Percentiles rank a stretch among this genome's conserved stretches.
Evolutionary conservation across 2,888 invertebrate genomes (phyloP).

Genomic region (Cheilosia scutellata): DNA sequence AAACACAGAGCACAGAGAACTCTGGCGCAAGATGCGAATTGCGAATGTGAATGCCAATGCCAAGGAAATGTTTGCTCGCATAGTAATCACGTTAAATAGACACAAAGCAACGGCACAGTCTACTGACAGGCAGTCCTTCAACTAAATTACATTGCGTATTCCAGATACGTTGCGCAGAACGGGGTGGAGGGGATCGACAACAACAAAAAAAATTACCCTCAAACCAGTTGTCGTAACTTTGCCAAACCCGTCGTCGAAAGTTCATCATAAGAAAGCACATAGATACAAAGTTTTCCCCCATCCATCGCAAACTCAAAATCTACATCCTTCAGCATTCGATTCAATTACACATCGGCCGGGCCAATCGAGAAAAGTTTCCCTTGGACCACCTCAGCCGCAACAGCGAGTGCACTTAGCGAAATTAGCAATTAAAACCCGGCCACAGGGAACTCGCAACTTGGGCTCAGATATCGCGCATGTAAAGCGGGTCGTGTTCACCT

Average conservation of each 20-base stretch:
- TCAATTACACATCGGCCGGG: conserved; percentile 42
- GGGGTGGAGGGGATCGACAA: not conserved
- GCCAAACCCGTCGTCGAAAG: conserved; percentile 34
- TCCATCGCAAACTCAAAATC: conserved; percentile 4
- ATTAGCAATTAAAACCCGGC: conserved; percentile 53
- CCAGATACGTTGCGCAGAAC: conserved; percentile 46
- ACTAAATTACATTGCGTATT: conserved; percentile 74
- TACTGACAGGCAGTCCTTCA: conserved; percentile 49
- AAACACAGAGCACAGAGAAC: conserved; percentile 33
- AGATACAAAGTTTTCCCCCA: conserved; percentile 25
- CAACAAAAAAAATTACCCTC: not conserved
- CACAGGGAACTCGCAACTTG: conserved; percentile 3
- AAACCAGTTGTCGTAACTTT: conserved; percentile 37
- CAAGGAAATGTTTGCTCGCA: conserved; percentile 69
- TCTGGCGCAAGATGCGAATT: conserved; percentile 23
- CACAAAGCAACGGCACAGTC: conserved; percentile 58
- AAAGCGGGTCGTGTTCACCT: conserved; percentile 56
- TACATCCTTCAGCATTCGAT: conserved; percentile 46
- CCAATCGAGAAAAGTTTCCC: conserved; percentile 33
- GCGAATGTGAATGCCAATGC: conserved; percentile 51
- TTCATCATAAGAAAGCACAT: conserved; percentile 41
- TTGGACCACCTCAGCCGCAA: conserved; percentile 1
- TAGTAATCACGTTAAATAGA: conserved; percentile 70
- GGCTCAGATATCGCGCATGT: conserved; percentile 1
- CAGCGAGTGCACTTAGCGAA: conserved; percentile 30